phyloP scores from a whole-genome alignment of 2,113 vertebrate species.

The Campylomormyrus tamandua region DNA sequence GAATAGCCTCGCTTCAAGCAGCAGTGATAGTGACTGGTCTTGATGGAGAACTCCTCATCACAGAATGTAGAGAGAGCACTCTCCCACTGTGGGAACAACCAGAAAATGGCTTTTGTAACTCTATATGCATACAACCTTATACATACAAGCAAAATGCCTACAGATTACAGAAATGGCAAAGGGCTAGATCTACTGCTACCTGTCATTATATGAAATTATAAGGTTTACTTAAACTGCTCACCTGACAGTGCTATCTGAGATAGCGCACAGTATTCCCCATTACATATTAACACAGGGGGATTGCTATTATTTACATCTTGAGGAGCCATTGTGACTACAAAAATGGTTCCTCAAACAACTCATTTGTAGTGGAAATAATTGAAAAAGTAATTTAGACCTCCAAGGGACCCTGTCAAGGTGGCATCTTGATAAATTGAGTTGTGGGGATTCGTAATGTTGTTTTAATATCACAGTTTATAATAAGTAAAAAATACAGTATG shows the following conservation, averaged over 20 bases:
- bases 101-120: background rate
- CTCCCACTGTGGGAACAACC: slow-evolving; percentile 51
- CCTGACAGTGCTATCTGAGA: background rate
- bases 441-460: background rate
- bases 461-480: background rate
- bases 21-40: slow-evolving; percentile 49
- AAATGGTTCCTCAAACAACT: background rate
- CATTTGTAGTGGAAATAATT: background rate
- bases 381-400: background rate
- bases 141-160: background rate
- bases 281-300: background rate
- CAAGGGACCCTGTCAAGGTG: background rate
- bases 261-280: background rate
- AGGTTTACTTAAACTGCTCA: background rate
- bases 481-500: background rate
- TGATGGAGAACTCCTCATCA: slow-evolving; percentile 40
- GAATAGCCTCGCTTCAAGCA: slow-evolving; percentile 19
- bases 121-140: background rate
- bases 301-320: background rate
- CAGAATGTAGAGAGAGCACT: slow-evolving; percentile 48
- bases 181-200: background rate
- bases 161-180: background rate
- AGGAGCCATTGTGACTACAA: background rate
- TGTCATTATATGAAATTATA: background rate
- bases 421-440: background rate